Conservation (phyloP, 2,797 vertebrate species). For the Halcyon smyrnensis region DNA sequence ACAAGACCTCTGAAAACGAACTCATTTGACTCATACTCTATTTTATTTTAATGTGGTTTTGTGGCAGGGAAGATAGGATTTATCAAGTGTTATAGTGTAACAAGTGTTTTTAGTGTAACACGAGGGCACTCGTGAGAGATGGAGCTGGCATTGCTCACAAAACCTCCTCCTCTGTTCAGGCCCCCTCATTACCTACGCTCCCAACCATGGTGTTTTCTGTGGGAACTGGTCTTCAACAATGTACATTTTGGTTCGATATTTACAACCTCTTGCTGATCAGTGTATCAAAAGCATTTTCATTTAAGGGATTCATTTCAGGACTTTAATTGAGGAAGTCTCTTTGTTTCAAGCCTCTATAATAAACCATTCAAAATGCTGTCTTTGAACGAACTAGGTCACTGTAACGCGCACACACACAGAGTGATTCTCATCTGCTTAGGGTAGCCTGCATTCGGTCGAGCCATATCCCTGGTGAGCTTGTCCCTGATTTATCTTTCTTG, state of each 20-base stretch:
- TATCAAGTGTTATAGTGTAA: not conserved
- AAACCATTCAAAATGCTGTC: conserved; percentile 44
- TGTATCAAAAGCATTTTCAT: conserved; percentile 59
- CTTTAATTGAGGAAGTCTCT: conserved; percentile 67
- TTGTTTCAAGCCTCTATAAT: conserved; percentile 52
- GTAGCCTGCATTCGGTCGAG: conserved; percentile 27
- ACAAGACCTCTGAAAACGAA: not conserved
- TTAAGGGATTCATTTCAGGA: conserved; percentile 59
- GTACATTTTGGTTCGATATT: conserved; percentile 10
- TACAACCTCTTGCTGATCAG: conserved; percentile 43
- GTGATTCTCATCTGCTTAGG: conserved; percentile 52
- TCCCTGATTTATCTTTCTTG: conserved; percentile 63
- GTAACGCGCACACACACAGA: not conserved
- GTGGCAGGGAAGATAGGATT: not conserved
- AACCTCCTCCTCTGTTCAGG: not conserved
- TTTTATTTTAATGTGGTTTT: not conserved
- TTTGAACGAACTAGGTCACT: conserved; percentile 67
- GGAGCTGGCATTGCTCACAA: not conserved
- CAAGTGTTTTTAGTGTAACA: not conserved
- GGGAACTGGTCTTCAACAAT: conserved; percentile 56
- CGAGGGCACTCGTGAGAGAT: not conserved
- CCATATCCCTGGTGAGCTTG: conserved; percentile 61
- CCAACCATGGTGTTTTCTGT: conserved; percentile 33
- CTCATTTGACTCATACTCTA: not conserved
- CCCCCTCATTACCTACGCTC: conserved; percentile 24